Evolutionary conservation across 2,888 invertebrate species (phyloP).

Genomic region (Diplolepis rosae): DNA sequence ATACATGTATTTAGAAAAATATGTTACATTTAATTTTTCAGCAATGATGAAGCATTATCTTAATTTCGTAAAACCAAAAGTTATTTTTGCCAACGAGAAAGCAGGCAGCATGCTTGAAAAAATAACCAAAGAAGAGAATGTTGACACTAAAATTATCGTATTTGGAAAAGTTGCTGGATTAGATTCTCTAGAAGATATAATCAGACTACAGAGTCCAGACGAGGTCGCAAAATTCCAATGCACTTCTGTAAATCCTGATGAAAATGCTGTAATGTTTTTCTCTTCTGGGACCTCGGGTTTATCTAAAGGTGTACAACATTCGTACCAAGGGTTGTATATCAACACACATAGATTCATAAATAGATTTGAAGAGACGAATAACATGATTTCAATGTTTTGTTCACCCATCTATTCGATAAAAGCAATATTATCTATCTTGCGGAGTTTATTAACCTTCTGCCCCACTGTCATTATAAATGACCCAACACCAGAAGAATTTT

Average conservation of each 20-base stretch:
- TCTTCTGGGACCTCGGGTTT: slow-evolving; percentile 67
- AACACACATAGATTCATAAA: slow-evolving; percentile 30
- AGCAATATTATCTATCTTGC: slow-evolving; percentile 51
- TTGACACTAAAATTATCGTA: slow-evolving; percentile 48
- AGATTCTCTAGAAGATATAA: slow-evolving; percentile 48
- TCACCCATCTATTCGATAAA: slow-evolving; percentile 64
- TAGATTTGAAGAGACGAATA: accelerated
- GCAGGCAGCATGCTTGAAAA: slow-evolving; percentile 36
- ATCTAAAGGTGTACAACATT: slow-evolving; percentile 62
- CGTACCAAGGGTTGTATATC: slow-evolving; percentile 51
- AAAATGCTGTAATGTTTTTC: slow-evolving; percentile 58
- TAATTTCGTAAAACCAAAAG: slow-evolving; percentile 56
- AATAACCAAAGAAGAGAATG: slow-evolving; percentile 48
- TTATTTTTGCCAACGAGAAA: slow-evolving; percentile 55
- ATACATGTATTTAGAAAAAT: not conserved
- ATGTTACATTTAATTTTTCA: slow-evolving; percentile 39
- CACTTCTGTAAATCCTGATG: slow-evolving; percentile 34
- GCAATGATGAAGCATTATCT: slow-evolving; percentile 56
- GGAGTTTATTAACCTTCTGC: slow-evolving; percentile 29
- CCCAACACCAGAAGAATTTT: slow-evolving; percentile 55
- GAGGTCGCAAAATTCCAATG: slow-evolving; percentile 54
- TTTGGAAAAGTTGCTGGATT: slow-evolving; percentile 52
- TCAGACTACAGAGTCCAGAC: slow-evolving; percentile 44
- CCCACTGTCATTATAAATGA: slow-evolving; percentile 52
- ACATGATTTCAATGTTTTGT: slow-evolving; percentile 48